Base-by-base conservation (phyloP, 2,113 vertebrate genomes). In the Ceyx cyanopectus region DNA sequence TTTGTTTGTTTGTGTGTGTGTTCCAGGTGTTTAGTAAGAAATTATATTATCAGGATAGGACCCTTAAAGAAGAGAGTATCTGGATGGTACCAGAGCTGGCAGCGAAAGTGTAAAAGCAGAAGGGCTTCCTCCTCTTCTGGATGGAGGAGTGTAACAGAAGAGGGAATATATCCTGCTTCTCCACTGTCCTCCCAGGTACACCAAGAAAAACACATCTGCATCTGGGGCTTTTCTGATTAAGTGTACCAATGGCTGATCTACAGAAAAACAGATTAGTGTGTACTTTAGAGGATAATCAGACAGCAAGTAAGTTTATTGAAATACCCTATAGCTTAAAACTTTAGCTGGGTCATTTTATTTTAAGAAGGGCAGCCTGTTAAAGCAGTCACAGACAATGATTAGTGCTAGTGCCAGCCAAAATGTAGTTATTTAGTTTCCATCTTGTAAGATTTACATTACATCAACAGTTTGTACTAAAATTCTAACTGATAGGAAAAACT, bases 161-260 rank as follows among this genome's bases (percentile, higher is more conserved):
- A 53, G 7, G 20, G 16, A n/a, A 32, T 75, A 76, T 75, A 23
- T 81, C 9, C n/a, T 54, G 11, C 27, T 61, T 32, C 27, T 73
- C 14, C 0, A 0, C 50, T 65, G 15, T 74, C 7, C 12, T 75
- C 17, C 30, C 75, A 32, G 14, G 8, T 83, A 9, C 1, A 2
- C n/a, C 13, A 37, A 58, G 41, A 37, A 87, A 85, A 90, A 29
- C 37, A 77, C 15, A 67, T 21, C 17, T 67, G 19, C 22, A 21
- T 37, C 34, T 77, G 37, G 2, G 8, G 10, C 8, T 61, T 75
- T 57, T 72, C 58, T 91, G 26, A 19, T 43, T 12, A 63, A 63
- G 3, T 24, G 10, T 89, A 48, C 14, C 6, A 60, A 45, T 22
- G 65, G 2, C 13, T 69, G 60, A 92, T 14, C 24, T 77, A 23